phyloP scores from a whole-genome alignment of 2,113 vertebrate species.

The Xiphophorus maculatus region DNA sequence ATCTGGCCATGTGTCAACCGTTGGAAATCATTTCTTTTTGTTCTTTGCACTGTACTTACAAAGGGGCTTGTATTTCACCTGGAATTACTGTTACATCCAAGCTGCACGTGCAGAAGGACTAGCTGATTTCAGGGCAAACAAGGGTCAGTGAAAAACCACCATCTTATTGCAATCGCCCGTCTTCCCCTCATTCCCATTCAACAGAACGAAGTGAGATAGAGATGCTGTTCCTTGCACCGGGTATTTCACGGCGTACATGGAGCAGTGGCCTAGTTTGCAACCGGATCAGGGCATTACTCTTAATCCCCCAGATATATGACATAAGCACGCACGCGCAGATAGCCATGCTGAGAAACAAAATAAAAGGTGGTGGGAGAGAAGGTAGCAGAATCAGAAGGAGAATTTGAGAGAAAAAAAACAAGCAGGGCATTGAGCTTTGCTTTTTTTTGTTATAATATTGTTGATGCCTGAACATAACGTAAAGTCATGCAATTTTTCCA shows the following conservation, averaged over 20 bases:
- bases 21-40: slow-evolving; percentile 16
- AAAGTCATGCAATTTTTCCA: slow-evolving; percentile 55
- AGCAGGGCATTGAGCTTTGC: not conserved
- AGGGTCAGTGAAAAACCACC: slow-evolving; percentile 46
- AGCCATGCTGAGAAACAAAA: slow-evolving; percentile 35
- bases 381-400: slow-evolving; percentile 6
- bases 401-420: not conserved
- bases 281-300: slow-evolving; percentile 77
- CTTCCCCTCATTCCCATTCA: not conserved
- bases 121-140: slow-evolving; percentile 40
- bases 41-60: slow-evolving; percentile 20
- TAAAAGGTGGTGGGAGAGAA: slow-evolving; percentile 20
- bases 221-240: slow-evolving; percentile 37
- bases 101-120: slow-evolving; percentile 29
- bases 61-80: slow-evolving; percentile 30
- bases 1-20: slow-evolving; percentile 28
- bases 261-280: slow-evolving; percentile 74
- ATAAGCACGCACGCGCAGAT: slow-evolving; percentile 55
- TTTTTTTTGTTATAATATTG: slow-evolving; percentile 24
- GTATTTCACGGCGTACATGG: slow-evolving; percentile 46
- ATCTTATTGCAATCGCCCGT: slow-evolving; percentile 29
- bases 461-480: slow-evolving; percentile 52
- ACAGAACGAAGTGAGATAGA: slow-evolving; percentile 31
- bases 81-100: slow-evolving; percentile 28
- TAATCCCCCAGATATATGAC: slow-evolving; percentile 77